A percentile compares a stretch with the other conserved stretches of the same genome.
Conservation (phyloP, 2,888 invertebrate genomes). For the Carabus problematicus region DNA sequence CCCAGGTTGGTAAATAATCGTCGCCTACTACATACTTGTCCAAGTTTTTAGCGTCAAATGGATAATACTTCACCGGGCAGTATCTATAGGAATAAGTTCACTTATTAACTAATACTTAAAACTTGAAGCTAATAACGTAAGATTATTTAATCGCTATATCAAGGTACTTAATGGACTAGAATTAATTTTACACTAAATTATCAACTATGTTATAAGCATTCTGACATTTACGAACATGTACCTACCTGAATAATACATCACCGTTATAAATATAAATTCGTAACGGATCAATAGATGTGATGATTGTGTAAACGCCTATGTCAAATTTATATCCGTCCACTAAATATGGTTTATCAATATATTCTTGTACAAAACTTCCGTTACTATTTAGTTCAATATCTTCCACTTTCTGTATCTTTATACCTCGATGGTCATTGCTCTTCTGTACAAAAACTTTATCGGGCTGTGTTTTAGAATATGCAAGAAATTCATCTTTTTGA, state of each 20-base stretch:
- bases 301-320: conserved; percentile 90
- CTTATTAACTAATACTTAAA: too few relatives aligned
- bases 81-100: conserved; percentile 74
- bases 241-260: conserved; percentile 85
- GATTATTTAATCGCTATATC: too few relatives aligned
- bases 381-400: conserved; percentile 74
- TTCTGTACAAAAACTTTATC: conserved; percentile 86
- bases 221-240: conserved; percentile 13
- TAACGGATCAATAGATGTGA: conserved; percentile 91
- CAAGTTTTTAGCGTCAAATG: conserved; percentile 79
- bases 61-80: conserved; percentile 88
- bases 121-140: too few relatives aligned
- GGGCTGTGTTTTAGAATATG: conserved; percentile 72
- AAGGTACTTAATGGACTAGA: too few relatives aligned
- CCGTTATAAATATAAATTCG: conserved; percentile 88
- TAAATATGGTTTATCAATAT: conserved; percentile 84
- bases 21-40: conserved; percentile 95
- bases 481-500: conserved; percentile 72
- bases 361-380: conserved; percentile 91
- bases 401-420: conserved; percentile 73
- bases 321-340: conserved; percentile 96
- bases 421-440: conserved; percentile 89
- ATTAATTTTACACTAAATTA: too few relatives aligned
- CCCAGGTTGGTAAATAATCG: conserved; percentile 94
- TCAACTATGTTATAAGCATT: not conserved